These are phyloP conservation scores for Drosophila triauraria DNA, from an alignment of 1,140 invertebrate genomes.

Conservation along the genomic window DNA sequence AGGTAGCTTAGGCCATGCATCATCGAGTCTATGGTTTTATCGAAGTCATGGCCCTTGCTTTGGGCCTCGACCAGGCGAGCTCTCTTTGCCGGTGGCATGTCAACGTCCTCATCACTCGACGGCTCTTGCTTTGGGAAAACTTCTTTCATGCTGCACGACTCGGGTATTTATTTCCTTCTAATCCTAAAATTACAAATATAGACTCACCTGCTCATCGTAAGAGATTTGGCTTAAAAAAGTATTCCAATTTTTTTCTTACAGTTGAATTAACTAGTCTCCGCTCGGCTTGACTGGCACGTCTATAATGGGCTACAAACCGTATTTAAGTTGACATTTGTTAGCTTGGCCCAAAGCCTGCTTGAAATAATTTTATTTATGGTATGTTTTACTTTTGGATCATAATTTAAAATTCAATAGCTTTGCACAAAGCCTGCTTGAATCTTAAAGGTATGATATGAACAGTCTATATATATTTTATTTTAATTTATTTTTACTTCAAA, in stretches of 20 bases:
- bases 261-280: background rate
- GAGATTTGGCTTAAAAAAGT: background rate
- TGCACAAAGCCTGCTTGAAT: background rate
- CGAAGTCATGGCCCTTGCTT: background rate
- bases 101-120: background rate
- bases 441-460: no score
- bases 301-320: background rate
- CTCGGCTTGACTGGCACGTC: background rate
- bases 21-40: background rate
- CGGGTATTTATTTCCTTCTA: no score
- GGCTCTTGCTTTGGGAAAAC: background rate
- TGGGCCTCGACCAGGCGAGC: background rate
- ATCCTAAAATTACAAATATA: background rate
- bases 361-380: no score
- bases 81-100: background rate
- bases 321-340: background rate
- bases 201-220: background rate
- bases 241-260: background rate
- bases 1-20: constrained; percentile 29
- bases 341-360: background rate
- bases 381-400: no score
- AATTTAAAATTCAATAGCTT: no score
- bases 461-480: background rate
- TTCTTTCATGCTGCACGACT: background rate
- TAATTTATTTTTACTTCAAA: background rate